These are phyloP conservation scores for Tragelaphus buxtoni DNA, from an alignment of 2,113 vertebrate species.

Conservation along the genomic window DNA sequence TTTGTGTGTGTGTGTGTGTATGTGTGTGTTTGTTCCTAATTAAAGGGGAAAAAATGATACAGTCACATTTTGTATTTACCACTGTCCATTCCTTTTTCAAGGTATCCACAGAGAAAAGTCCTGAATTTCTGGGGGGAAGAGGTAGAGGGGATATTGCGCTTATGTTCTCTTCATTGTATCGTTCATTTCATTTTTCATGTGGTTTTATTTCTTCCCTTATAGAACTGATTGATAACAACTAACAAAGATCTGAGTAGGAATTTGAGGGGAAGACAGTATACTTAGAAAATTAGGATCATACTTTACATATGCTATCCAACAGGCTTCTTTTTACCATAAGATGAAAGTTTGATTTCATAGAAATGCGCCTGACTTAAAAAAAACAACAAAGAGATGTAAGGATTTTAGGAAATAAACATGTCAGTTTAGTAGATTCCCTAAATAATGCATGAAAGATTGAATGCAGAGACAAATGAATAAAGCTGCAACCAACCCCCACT, in stretches of 20 bases:
- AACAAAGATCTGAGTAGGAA: neutral
- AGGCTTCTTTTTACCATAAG: neutral
- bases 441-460: neutral
- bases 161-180: neutral
- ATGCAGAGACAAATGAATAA: neutral
- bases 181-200: neutral
- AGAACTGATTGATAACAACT: neutral
- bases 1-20: too few species aligned
- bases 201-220: neutral
- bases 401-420: neutral
- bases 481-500: neutral
- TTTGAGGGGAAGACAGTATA: neutral
- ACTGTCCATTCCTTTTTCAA: neutral
- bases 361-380: neutral
- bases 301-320: neutral
- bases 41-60: neutral
- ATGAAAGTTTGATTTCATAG: neutral
- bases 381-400: neutral
- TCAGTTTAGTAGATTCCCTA: neutral
- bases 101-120: neutral
- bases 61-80: neutral
- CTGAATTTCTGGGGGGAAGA: neutral
- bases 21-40: neutral
- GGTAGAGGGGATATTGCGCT: neutral
- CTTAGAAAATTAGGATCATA: neutral